Conservation (phyloP, 35 echinoderm and acorn worm genomes). For the Diadema setosum region DNA sequence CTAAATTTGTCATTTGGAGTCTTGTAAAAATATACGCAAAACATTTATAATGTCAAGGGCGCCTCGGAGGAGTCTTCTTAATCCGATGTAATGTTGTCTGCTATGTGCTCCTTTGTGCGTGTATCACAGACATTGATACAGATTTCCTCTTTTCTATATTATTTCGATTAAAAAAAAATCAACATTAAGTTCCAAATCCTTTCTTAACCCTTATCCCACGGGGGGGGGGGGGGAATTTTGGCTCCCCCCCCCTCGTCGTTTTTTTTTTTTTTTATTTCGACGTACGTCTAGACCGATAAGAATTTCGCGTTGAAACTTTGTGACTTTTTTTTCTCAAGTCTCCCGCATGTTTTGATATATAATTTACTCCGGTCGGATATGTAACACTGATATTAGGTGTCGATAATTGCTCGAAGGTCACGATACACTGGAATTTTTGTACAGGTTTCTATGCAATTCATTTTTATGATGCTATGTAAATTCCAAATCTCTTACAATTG, state of each 20-base stretch:
- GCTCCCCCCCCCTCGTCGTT: background rate
- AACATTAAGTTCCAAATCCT: no score
- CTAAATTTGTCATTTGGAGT: no score
- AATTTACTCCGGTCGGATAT: background rate
- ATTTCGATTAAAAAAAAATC: no score
- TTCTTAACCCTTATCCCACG: background rate
- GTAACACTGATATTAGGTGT: background rate
- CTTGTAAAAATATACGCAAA: no score
- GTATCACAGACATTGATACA: no score
- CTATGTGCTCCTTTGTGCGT: no score
- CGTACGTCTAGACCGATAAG: background rate
- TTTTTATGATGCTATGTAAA: background rate
- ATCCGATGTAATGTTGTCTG: no score
- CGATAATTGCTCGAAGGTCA: background rate
- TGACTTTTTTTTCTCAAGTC: background rate
- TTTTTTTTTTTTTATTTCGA: no score
- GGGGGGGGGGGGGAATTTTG: background rate
- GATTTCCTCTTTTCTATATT: no score
- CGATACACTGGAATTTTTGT: background rate
- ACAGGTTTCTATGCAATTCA: background rate
- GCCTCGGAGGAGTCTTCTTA: no score
- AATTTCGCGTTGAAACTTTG: background rate
- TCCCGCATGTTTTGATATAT: background rate
- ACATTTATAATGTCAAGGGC: no score
- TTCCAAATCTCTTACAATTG: background rate